These are phyloP conservation scores for Creontiades dilutus DNA, from an alignment of 2,888 invertebrate genomes.

Conservation along the genomic window DNA sequence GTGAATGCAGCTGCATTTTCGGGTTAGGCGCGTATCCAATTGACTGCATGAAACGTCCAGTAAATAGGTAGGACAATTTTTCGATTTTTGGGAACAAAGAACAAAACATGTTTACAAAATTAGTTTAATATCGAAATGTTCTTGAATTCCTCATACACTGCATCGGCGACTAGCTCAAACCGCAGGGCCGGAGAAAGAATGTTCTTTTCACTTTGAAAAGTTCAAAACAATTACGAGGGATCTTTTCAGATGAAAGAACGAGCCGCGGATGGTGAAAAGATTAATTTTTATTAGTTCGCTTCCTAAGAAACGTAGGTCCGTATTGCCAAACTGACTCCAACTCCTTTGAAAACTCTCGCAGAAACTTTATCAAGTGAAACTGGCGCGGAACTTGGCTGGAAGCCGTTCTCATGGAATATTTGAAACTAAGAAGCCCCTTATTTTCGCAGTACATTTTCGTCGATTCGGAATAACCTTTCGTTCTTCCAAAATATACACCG, in stretches of 20 bases:
- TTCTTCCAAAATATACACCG: too few relatives aligned
- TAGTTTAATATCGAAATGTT: too few relatives aligned
- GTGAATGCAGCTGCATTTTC: too few relatives aligned
- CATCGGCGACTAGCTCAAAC: neutral
- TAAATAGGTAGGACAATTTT: too few relatives aligned
- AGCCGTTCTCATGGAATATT: neutral
- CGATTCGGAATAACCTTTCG: too few relatives aligned
- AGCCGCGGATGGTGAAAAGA: neutral
- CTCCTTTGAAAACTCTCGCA: neutral
- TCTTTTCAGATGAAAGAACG: neutral
- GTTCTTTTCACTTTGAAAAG: neutral
- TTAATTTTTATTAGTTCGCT: conserved; percentile 26
- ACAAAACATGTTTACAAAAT: too few relatives aligned
- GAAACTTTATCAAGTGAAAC: neutral
- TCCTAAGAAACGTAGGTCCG: neutral
- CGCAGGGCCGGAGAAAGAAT: neutral
- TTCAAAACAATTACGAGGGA: neutral
- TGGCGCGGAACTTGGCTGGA: too few relatives aligned
- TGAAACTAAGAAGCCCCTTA: neutral
- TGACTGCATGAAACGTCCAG: too few relatives aligned
- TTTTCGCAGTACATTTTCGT: neutral
- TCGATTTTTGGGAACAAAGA: too few relatives aligned
- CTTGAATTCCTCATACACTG: neutral
- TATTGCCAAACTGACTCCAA: neutral
- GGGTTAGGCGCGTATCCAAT: too few relatives aligned